Percentiles rank a stretch among this genome's conserved stretches.
phyloP scores from a whole-genome alignment of 2,797 vertebrate genomes.

The Oreonectes daqikongensis region DNA sequence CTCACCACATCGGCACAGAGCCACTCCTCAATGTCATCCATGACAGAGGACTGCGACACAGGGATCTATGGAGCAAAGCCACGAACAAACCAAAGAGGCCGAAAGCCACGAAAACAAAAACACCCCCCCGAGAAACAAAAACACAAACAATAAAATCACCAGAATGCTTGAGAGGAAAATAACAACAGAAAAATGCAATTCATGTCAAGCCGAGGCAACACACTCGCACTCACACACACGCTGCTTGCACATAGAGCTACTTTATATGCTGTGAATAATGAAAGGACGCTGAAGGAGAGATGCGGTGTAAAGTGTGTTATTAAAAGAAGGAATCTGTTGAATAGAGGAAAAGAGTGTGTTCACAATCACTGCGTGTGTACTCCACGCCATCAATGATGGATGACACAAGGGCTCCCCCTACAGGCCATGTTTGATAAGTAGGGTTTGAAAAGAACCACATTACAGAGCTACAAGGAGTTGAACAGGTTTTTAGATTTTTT shows the following conservation, averaged over 20 bases:
- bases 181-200: slow-evolving; percentile 59
- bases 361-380: neutral
- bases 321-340: neutral
- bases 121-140: slow-evolving; percentile 65
- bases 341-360: neutral
- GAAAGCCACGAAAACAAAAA: slow-evolving; percentile 80
- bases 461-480: neutral
- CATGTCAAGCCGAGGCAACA: slow-evolving; percentile 51
- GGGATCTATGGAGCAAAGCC: slow-evolving; percentile 92
- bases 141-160: slow-evolving; percentile 67
- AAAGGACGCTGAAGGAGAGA: slow-evolving; percentile 47
- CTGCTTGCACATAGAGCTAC: slow-evolving; percentile 44
- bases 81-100: slow-evolving; percentile 74
- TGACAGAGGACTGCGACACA: slow-evolving; percentile 97
- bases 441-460: neutral
- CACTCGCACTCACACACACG: slow-evolving; percentile 24
- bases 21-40: slow-evolving; percentile 99
- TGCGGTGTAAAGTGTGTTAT: slow-evolving; percentile 31
- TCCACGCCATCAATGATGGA: neutral
- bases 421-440: neutral
- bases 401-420: slow-evolving; percentile 3
- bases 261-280: slow-evolving; percentile 56
- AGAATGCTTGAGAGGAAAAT: slow-evolving; percentile 62
- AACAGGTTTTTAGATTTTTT: too few species aligned
- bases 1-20: slow-evolving; percentile 99